Evolutionary conservation across 1,140 invertebrate genomes (phyloP).

Genomic region (Telenomus remus): DNA sequence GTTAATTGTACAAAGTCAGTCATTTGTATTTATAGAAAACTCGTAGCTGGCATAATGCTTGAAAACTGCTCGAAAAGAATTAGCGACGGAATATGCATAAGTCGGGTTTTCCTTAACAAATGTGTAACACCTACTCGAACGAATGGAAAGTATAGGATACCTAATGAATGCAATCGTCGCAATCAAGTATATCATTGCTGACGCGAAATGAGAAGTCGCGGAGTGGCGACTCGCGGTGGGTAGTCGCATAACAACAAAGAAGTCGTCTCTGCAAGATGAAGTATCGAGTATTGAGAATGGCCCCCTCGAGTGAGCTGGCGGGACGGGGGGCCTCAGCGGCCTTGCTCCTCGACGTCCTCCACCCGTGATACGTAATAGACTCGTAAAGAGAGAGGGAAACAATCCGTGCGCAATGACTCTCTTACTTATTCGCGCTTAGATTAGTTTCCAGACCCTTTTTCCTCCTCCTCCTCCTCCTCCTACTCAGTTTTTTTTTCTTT

Average conservation of each 20-base stretch:
- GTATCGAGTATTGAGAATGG: conserved; percentile 58
- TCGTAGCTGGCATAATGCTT: conserved; percentile 17
- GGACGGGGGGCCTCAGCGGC: conserved; percentile 56
- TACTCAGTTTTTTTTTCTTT: too few species aligned
- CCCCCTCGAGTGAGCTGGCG: conserved; percentile 47
- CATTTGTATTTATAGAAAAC: conserved; percentile 54
- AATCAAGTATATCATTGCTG: conserved; percentile 54
- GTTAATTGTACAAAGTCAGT: conserved; percentile 37
- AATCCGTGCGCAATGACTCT: conserved; percentile 52
- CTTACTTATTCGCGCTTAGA: conserved; percentile 35
- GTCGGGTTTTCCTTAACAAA: conserved; percentile 53
- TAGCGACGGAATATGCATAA: conserved; percentile 41
- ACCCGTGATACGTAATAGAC: conserved; percentile 61
- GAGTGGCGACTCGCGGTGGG: conserved; percentile 53
- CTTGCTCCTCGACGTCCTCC: conserved; percentile 64
- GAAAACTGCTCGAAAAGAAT: background rate
- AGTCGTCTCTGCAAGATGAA: conserved; percentile 54
- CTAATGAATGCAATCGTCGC: conserved; percentile 50
- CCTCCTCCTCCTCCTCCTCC: too few species aligned
- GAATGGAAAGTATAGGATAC: conserved; percentile 52
- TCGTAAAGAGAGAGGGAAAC: conserved; percentile 60
- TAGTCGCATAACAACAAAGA: conserved; percentile 57
- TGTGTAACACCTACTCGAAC: conserved; percentile 53
- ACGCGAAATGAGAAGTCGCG: conserved; percentile 54
- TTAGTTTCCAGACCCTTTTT: conserved; percentile 46